Evolutionary conservation across 2,113 vertebrate genomes (phyloP), one percentile per base, ranked within the genome.

Genomic region (Panurus biarmicus): DNA sequence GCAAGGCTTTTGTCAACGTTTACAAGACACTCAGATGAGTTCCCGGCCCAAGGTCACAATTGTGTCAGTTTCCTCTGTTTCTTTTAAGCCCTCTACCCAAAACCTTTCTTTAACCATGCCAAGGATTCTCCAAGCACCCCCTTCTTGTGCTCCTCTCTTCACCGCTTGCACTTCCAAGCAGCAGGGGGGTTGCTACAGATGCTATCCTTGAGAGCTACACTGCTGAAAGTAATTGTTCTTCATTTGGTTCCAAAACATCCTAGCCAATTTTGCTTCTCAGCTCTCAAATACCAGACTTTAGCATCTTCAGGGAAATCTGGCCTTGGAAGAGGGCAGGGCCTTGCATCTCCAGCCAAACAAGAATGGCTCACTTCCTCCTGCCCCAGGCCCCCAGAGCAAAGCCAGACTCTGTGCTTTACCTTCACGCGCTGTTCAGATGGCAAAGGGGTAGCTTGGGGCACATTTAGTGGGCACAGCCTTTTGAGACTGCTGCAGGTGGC

Each of bases 191-290:
- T 92, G 89, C 85, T 72, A 90, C 36, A 69, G 69, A 57, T 60
- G 83, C 40, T 78, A 60, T 60, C 73, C 73, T 94, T 87, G 76
- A 95, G 80, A 71, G 18, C 21, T 48, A 69, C 53, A 36, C 48
- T 33, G 44, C 16, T 57, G 40, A 74, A 83, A 80, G 69, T 71
- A 56, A 24, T 20, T 64, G 56, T 61, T 92, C 73, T 92, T 94
- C 66, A 23, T 64, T 83, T 86, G 61, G 90, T 94, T 92, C 90
- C 89, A 90, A 33, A 73, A 78, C 83, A 84, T 77, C 86, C 56
- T 90, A 90, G 76, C 67, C 6, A 54, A 65, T 69, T 90, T 88
- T 90, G 36, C 61, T 90, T 75, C 65, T 51, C 69, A 48, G 65
- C 26, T 85, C 56, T 64, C 56, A 86, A 90, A 84, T 2, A 5